Base-by-base conservation (phyloP, 1,140 invertebrate species). In the Dermatophagoides farinae region DNA sequence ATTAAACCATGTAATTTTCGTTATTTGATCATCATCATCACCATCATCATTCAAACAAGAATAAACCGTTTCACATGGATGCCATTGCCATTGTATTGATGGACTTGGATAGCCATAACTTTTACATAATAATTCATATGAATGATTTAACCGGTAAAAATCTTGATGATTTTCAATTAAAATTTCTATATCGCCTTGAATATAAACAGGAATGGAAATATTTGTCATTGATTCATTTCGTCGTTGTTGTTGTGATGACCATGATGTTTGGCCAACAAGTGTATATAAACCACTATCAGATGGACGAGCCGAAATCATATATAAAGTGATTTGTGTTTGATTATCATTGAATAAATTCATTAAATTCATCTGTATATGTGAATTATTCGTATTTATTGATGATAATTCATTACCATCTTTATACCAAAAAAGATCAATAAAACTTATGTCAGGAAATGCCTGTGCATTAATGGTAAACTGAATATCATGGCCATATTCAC, bases 381-480 rank as follows among this genome's bases (percentile, higher is more conserved):
- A 14, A 60, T 20, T 14, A 37, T 47, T 52, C 11, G 25, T 25
- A 14, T 63, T 22, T 11, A 54, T 37, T 22, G 9, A 51, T 22
- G 9, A 51, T 16, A 44, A 39, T 47, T n/a, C 11, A n/a, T 47
- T 0, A 51, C 18, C 61, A 20, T 65, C 55, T 49, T 67, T 67
- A 22, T 51, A 43, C 64, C 66, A 67, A 38, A 40, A 41, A 20
- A 66, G 20, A 14, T 63, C 37, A 23, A 66, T 46, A 1, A 57
- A 44, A 16, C 25, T 22, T 12, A 63, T 54, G 14, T 61, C 62
- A 18, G 64, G 63, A 43, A 52, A 62, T 1, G 64, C 64, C 16
- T 59, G 14, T 2, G 66, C 52, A 8, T 51, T 54, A 9, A 65
- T 53, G 1, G 64, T 62, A 41, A 67, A 64, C 5, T 22, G 39